These are phyloP conservation scores for Microchirus variegatus DNA, from an alignment of 2,797 vertebrate species.

Conservation along the genomic window DNA sequence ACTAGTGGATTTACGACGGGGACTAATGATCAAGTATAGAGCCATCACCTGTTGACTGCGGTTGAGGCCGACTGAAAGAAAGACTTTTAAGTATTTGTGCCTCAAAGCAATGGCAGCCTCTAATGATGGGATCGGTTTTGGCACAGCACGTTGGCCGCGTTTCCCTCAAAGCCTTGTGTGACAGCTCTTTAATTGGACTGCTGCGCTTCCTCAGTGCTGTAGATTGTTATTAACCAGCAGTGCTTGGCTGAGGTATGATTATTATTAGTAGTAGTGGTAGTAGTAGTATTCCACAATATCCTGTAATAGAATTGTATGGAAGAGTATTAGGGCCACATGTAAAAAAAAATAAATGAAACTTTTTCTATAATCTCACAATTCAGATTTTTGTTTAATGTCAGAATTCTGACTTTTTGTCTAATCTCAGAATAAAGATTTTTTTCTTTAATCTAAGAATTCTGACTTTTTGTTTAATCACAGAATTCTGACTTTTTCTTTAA, in stretches of 20 bases:
- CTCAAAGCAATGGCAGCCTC: conserved; percentile 73
- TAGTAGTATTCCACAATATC: conserved; percentile 40
- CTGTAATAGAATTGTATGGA: conserved; percentile 54
- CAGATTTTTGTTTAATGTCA: too few species aligned
- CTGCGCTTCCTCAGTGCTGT: conserved; percentile 51
- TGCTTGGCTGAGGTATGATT: conserved; percentile 66
- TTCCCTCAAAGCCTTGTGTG: conserved; percentile 71
- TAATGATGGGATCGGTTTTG: conserved; percentile 75
- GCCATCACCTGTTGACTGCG: conserved; percentile 76
- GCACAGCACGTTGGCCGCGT: conserved; percentile 62
- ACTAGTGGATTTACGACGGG: conserved; percentile 41
- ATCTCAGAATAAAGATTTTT: too few species aligned
- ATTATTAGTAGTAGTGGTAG: background rate
- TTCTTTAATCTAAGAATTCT: too few species aligned
- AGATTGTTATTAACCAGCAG: conserved; percentile 59
- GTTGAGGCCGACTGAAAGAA: conserved; percentile 43
- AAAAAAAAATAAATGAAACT: too few species aligned
- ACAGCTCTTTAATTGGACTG: conserved; percentile 78
- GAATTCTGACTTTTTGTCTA: too few species aligned
- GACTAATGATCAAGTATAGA: conserved; percentile 65
- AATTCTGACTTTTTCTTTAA: too few species aligned
- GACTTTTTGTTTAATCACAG: too few species aligned
- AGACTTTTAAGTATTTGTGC: conserved; percentile 70
- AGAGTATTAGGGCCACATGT: too few species aligned
- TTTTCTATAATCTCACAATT: too few species aligned